These are phyloP conservation scores for Saccopteryx leptura DNA, from an alignment of 2,113 vertebrate species.

Conservation along the genomic window DNA sequence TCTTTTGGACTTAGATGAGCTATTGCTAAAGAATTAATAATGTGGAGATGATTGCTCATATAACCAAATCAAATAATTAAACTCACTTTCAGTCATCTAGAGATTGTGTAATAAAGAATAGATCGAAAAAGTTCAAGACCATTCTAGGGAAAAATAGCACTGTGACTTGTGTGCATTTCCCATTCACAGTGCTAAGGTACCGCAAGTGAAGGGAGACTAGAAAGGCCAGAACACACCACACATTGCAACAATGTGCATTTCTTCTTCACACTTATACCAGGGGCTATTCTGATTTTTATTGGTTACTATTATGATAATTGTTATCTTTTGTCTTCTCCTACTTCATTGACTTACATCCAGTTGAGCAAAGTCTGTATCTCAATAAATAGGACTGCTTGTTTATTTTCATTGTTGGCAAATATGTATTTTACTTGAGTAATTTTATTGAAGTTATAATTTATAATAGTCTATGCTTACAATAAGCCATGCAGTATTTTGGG, in stretches of 20 bases:
- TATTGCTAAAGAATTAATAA: constrained; percentile 13
- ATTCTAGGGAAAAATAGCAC: neutral
- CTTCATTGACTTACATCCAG: neutral
- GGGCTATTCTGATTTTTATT: neutral
- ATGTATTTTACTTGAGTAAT: neutral
- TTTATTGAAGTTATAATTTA: constrained; percentile 14
- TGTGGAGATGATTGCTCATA: neutral
- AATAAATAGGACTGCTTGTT: constrained; percentile 5
- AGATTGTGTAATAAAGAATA: neutral
- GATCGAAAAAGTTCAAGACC: neutral
- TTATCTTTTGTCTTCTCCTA: neutral
- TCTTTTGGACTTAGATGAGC: neutral
- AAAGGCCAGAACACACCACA: neutral
- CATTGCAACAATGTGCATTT: neutral
- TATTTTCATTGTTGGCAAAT: constrained; percentile 63
- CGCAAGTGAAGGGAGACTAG: neutral
- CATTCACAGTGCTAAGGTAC: neutral
- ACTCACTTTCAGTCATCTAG: neutral
- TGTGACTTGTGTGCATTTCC: neutral
- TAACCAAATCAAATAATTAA: neutral
- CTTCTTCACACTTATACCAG: neutral
- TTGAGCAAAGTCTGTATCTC: neutral
- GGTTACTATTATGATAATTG: neutral
- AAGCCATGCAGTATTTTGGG: neutral
- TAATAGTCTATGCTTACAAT: neutral